These are phyloP conservation scores for Gambusia holbrooki DNA, from an alignment of 2,113 vertebrate species.

Conservation along the genomic window DNA sequence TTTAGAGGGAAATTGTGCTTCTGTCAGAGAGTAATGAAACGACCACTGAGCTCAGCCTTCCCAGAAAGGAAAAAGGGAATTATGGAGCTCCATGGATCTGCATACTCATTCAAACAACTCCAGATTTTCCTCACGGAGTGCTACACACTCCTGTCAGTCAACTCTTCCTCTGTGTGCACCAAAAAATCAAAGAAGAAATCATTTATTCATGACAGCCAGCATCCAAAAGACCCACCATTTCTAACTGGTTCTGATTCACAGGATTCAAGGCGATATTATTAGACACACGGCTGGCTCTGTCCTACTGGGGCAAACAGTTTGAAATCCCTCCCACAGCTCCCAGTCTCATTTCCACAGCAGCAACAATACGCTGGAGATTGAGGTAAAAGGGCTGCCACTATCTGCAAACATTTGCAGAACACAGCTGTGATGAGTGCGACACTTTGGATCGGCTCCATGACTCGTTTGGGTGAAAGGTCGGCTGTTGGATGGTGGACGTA, in stretches of 20 bases:
- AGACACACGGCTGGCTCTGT: conserved; percentile 53
- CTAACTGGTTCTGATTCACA: conserved; percentile 55
- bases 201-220: conserved; percentile 75
- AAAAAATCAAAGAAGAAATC: conserved; percentile 65
- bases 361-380: background rate
- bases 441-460: conserved; percentile 10
- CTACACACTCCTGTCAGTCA: conserved; percentile 68
- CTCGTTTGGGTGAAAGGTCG: conserved; percentile 12
- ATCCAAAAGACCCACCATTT: conserved; percentile 63
- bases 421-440: conserved; percentile 40
- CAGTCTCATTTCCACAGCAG: conserved; percentile 39
- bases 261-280: conserved; percentile 69
- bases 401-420: conserved; percentile 54
- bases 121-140: conserved; percentile 34
- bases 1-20: conserved; percentile 15
- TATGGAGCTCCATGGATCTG: conserved; percentile 53
- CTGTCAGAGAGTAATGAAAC: conserved; percentile 19
- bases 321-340: conserved; percentile 26
- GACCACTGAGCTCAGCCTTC: conserved; percentile 27
- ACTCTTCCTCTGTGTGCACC: conserved; percentile 38
- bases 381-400: conserved; percentile 26
- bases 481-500: conserved; percentile 10
- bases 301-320: conserved; percentile 53
- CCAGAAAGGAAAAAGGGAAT: conserved; percentile 32
- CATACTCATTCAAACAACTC: conserved; percentile 53